Base-by-base conservation (phyloP, 2,888 invertebrate species). In the Pterostichus madidus region DNA sequence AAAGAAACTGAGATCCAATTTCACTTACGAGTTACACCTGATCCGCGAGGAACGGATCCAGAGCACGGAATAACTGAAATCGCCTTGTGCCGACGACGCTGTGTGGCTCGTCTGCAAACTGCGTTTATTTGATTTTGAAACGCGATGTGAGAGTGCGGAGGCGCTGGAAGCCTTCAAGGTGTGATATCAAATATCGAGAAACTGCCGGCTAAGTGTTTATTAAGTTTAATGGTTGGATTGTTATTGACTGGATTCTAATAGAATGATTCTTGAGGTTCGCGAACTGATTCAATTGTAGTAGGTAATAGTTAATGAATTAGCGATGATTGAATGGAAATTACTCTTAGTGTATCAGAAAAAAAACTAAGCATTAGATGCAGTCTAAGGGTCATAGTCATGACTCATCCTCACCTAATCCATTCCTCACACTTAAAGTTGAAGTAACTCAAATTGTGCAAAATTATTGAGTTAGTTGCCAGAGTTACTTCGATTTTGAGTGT, bases 21-120 rank as follows among this genome's bases (percentile, higher is more conserved):
- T 71, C 68, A 71, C 68, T 71, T 71, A 71, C 68, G 68, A 71
- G 68, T 71, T 71, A 71, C 68, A 71, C 68, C 68, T 71, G 68
- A 71, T 71, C 68, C 68, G 17, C 17, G 6, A 13, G 52, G 52
- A 52, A 52, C 52, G 52, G n/a, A 52, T 39, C 39, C 39, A 5
- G 39, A 2, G 8, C 39, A 8, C 39, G 39, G 39, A 2, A 5
- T 7, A 39, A 0, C 8, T 8, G 6, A 0, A 39, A 39, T 39
- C 39, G 39, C 5, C 39, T 39, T 39, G 39, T 8, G 39, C 39
- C 8, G 39, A 39, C 39, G 39, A 59, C 11, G 59, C 39, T 7
- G 39, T 39, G 39, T 1, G 39, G 6, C 39, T 39, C 39, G 32
- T 64, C 64, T 64, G n/a, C 64, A 64, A 64, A 11, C 64, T 32